These are phyloP conservation scores for Polydrusus pterygomalis DNA, from an alignment of 2,888 invertebrate genomes.

Conservation along the genomic window DNA sequence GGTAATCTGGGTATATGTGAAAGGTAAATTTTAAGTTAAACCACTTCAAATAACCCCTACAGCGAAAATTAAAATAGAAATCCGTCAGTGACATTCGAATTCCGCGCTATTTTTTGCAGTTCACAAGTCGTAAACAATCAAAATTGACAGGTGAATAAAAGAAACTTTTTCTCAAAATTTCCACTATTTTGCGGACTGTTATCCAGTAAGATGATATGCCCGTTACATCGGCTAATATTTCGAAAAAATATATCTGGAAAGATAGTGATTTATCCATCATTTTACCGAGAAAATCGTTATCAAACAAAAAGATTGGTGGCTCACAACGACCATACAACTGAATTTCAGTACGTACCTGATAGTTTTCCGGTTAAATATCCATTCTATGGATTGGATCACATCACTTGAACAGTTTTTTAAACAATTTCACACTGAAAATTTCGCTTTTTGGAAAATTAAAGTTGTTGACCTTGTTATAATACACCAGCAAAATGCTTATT, in stretches of 20 bases:
- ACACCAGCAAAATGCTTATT: slow-evolving; percentile 55
- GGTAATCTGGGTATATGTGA: too few relatives aligned
- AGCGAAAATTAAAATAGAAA: not conserved
- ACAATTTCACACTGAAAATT: slow-evolving; percentile 41
- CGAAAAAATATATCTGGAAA: slow-evolving; percentile 15
- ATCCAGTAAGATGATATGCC: slow-evolving; percentile 3
- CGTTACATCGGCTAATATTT: slow-evolving; percentile 31
- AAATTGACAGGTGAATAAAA: slow-evolving; percentile 64
- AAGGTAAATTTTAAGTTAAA: not conserved
- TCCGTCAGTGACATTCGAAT: slow-evolving; percentile 43
- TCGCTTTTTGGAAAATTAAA: slow-evolving; percentile 60
- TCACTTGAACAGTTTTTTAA: slow-evolving; percentile 34
- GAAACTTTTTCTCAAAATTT: slow-evolving; percentile 50
- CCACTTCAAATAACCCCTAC: not conserved
- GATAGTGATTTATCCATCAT: slow-evolving; percentile 51
- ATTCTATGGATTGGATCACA: slow-evolving; percentile 44
- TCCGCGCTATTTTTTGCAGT: slow-evolving; percentile 51
- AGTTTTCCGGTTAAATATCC: slow-evolving; percentile 19
- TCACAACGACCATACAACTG: slow-evolving; percentile 19
- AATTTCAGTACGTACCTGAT: slow-evolving; percentile 36
- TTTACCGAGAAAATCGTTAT: slow-evolving; percentile 63
- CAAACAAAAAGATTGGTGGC: slow-evolving; percentile 55
- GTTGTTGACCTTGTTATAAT: slow-evolving; percentile 64
- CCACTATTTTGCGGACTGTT: slow-evolving; percentile 42
- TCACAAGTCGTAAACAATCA: slow-evolving; percentile 67